phyloP scores from a whole-genome alignment of 2,113 vertebrate genomes.

The Clarias gariepinus region DNA sequence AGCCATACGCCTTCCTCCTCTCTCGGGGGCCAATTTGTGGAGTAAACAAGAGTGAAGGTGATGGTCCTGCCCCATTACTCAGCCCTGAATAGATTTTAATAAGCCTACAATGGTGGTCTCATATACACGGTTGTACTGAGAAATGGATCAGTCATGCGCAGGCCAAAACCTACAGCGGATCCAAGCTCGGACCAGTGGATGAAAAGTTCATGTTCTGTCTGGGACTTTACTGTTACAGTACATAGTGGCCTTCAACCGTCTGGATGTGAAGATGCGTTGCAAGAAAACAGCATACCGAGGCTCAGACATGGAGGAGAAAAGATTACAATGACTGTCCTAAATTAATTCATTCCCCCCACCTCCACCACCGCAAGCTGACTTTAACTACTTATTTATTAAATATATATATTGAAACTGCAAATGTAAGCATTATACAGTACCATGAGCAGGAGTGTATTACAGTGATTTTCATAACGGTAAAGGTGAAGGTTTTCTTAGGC shows the following conservation, averaged over 20 bases:
- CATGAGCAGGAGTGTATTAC: not conserved
- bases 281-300: not conserved
- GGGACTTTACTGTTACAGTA: not conserved
- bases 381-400: not conserved
- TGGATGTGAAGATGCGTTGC: not conserved
- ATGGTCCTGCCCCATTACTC: constrained; percentile 59
- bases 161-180: constrained; percentile 26
- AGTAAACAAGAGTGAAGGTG: constrained; percentile 64
- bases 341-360: not conserved
- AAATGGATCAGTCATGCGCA: constrained; percentile 32
- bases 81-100: constrained; percentile 65
- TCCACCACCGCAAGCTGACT: too few species aligned
- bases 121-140: constrained; percentile 12
- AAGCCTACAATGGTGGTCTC: constrained; percentile 55
- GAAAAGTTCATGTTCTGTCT: not conserved
- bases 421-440: not conserved
- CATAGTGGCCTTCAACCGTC: not conserved
- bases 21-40: constrained; percentile 78
- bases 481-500: not conserved
- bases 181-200: not conserved
- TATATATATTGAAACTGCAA: not conserved
- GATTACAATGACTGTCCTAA: not conserved
- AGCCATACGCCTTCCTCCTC: constrained; percentile 57
- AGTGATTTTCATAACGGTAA: not conserved
- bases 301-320: not conserved